A percentile compares a stretch with the other conserved stretches of the same genome.
Evolutionary conservation across 2,113 vertebrate genomes (phyloP).

Genomic region (Elachura formosa): DNA sequence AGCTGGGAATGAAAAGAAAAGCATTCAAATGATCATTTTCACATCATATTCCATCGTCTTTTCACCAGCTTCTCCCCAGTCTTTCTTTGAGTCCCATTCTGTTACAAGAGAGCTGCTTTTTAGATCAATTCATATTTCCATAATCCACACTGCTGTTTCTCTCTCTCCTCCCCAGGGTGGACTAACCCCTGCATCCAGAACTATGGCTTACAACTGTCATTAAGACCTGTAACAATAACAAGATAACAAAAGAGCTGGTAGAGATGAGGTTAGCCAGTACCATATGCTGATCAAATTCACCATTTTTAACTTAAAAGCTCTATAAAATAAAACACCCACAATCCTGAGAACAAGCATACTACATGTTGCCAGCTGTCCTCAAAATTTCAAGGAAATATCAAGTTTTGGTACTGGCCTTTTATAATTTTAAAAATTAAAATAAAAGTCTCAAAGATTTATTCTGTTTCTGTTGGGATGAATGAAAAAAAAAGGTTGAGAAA

Average conservation of each 20-base stretch:
- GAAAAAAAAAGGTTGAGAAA: neutral
- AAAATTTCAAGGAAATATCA: neutral
- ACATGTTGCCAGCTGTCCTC: neutral
- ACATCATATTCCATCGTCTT: conserved; percentile 86
- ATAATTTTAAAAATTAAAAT: neutral
- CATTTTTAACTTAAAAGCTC: conserved; percentile 60
- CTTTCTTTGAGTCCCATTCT: conserved; percentile 91
- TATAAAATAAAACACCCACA: conserved; percentile 76
- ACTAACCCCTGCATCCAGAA: conserved; percentile 90
- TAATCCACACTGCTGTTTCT: conserved; percentile 97
- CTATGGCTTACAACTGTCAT: conserved; percentile 97
- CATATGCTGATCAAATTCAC: conserved; percentile 89
- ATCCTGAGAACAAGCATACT: conserved; percentile 70
- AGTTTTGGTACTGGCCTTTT: neutral
- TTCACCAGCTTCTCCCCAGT: conserved; percentile 84
- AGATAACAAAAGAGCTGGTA: conserved; percentile 90
- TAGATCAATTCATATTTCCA: conserved; percentile 99
- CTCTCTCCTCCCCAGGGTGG: conserved; percentile 88
- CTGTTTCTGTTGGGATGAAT: neutral
- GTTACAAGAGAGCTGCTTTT: conserved; percentile 77
- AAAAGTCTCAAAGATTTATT: neutral
- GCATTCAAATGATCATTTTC: conserved; percentile 86
- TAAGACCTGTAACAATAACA: conserved; percentile 93
- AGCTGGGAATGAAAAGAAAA: conserved; percentile 91
- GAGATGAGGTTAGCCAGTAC: conserved; percentile 83